Evolutionary conservation across 2,888 invertebrate genomes (phyloP).

Genomic region (Polia nebulosa): DNA sequence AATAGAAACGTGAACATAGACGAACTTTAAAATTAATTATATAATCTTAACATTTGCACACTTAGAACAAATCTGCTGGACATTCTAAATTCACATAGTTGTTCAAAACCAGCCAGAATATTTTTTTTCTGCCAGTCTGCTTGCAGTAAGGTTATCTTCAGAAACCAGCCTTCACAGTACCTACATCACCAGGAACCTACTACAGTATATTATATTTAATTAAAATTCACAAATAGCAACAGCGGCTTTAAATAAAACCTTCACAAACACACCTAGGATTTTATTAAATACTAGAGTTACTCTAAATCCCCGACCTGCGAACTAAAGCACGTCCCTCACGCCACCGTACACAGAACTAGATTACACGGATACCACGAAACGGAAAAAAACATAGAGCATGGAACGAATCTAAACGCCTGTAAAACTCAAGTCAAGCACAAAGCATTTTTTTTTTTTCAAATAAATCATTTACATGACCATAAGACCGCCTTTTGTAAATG

Average conservation of each 20-base stretch:
- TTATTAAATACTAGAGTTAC: slow-evolving; percentile 39
- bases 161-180: background rate
- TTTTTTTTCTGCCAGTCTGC: background rate
- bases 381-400: no score
- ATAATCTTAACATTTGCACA: no score
- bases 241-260: background rate
- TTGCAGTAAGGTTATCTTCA: background rate
- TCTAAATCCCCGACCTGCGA: slow-evolving; percentile 43
- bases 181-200: background rate
- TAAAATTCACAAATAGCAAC: background rate
- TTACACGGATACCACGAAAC: slow-evolving; percentile 29
- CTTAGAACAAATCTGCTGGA: no score
- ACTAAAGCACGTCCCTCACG: slow-evolving; percentile 43
- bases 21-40: no score
- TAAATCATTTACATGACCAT: no score
- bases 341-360: slow-evolving; percentile 42
- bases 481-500: no score
- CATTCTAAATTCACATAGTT: background rate
- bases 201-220: background rate
- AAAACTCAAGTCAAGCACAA: no score
- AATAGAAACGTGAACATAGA: no score
- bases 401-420: no score
- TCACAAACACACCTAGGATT: slow-evolving; percentile 19
- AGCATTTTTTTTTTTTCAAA: no score
- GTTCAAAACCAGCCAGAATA: background rate